Evolutionary conservation across 1,140 invertebrate genomes (phyloP).

Genomic region (Drosophila micromelanica): DNA sequence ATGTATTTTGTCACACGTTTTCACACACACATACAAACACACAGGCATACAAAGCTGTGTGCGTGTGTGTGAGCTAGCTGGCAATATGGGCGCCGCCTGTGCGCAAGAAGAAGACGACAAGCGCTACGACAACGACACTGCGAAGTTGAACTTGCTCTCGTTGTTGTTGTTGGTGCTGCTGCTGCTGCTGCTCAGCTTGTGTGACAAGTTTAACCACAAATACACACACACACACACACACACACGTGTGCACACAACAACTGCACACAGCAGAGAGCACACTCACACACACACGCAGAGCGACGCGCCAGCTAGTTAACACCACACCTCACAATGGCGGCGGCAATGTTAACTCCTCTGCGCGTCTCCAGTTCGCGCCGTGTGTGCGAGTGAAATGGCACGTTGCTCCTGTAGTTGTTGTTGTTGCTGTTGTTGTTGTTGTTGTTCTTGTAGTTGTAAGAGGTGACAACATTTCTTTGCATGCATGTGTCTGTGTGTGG

Average conservation of each 20-base stretch:
- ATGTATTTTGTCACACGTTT: constrained; percentile 82
- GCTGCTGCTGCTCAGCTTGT: constrained; percentile 67
- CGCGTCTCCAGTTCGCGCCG: not conserved
- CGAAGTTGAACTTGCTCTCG: constrained; percentile 50
- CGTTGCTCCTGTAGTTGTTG: not conserved
- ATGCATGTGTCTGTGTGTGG: constrained; percentile 44
- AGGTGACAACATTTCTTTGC: constrained; percentile 68
- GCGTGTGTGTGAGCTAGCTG: constrained; percentile 58
- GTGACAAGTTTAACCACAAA: constrained; percentile 83
- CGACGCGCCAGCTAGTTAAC: constrained; percentile 69
- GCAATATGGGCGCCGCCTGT: constrained; percentile 59
- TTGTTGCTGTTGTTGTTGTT: constrained; percentile 42
- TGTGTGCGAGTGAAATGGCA: constrained; percentile 54
- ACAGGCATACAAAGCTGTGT: no score
- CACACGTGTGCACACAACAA: constrained; percentile 22
- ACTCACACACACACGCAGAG: constrained; percentile 31
- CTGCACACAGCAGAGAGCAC: constrained; percentile 2
- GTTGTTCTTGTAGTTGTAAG: constrained; percentile 52
- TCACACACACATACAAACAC: no score
- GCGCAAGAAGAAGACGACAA: constrained; percentile 77
- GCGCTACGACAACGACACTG: constrained; percentile 50
- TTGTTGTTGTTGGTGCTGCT: constrained; percentile 52
- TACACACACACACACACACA: constrained; percentile 54
- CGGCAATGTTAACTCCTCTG: constrained; percentile 46
- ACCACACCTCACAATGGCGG: constrained; percentile 76